Evolutionary conservation across 2,888 invertebrate genomes (phyloP), one percentile per base, ranked within the genome.

Genomic region (Thymelicus sylvestris): DNA sequence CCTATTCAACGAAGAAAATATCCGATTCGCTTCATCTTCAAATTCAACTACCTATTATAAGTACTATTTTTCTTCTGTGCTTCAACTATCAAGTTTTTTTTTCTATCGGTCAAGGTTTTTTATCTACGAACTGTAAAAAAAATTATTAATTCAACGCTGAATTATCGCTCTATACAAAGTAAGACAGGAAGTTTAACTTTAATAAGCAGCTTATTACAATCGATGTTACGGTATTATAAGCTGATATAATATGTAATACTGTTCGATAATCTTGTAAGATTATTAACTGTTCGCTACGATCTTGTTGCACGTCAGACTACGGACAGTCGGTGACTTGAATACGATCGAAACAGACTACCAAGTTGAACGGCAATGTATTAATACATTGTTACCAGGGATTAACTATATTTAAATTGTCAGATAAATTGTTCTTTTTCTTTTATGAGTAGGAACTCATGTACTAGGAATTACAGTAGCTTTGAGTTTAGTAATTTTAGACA

Each of bases 241-340:
- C 59, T n/a, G 59, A 59, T 59, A 59, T 59, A 59, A 59, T 59
- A 59, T 59, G 38, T 59, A 59, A 59, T 59, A 39, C 59, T 59
- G 7, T 38, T 39, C 59, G 59, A 39, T 59, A 59, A 59, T 59
- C 59, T 59, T 59, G 59, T 59, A 59, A 59, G 59, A 31, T 57
- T 57, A 59, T 59, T 59, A 59, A 59, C 59, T 59, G 57, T 57
- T 59, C 13, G 7, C 38, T 39, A n/a, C 59, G 59, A 59, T 59
- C 59, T 39, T 59, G 59, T 59, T 59, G 13, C 39, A 59, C 59
- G 59, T 59, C 59, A 8, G 59, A 38, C 59, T 59, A 59, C 39
- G 39, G 59, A 39, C 39, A 15, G 39, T n/a, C 31, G n/a, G 38
- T 39, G 39, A 59, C 59, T 38, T 39, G 39, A 59, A 39, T 59